Base-by-base conservation (phyloP, 2,888 invertebrate genomes). In the Eugnorisma glareosa region DNA sequence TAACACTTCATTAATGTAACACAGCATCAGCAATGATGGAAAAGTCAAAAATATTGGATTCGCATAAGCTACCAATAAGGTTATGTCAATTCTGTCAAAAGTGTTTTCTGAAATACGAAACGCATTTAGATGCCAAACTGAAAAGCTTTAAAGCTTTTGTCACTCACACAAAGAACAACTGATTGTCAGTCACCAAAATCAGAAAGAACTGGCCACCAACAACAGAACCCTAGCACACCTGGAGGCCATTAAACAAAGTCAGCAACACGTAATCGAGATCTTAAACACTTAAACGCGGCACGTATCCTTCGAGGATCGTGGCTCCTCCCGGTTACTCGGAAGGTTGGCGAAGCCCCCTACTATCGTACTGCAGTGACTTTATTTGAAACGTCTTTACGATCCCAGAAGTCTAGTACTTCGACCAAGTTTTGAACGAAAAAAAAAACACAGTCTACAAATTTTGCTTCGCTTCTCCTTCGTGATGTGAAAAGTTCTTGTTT, bases 211-310 rank as follows among this genome's bases (percentile, higher is more conserved):
- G 28, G 59, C 35, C 59, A 21, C 59, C 15, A 35, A 21, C 24
- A 66, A 5, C 35, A 31, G n/a, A 24, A 37, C 1, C 28, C 15
- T 8, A 2, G 24, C 28, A n/a, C 74, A 82, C 78, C 83, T 81
- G 85, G 31, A 54, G 15, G 35, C 63, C 24, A 78, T 75, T 72
- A 78, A 78, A 28, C 70, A 73, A 75, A 73, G 64, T 71, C 80
- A 83, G 82, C 77, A 87, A 85, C 89, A 89, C 87, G 89, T 90
- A 92, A 92, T 91, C 90, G 89, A 90, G 87, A 86, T 82, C 90
- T 90, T 87, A 86, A 92, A 90, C 91, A 92, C 92, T 93, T 92
- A 93, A 92, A 92, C 87, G 87, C 89, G 92, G 91, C 93, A 93
- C 94, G 93, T 91, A 89, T 85, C 82, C 89, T 84, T 77, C 69